Evolutionary conservation across 2,888 invertebrate species (phyloP).

Genomic region (Corbicula japonica): DNA sequence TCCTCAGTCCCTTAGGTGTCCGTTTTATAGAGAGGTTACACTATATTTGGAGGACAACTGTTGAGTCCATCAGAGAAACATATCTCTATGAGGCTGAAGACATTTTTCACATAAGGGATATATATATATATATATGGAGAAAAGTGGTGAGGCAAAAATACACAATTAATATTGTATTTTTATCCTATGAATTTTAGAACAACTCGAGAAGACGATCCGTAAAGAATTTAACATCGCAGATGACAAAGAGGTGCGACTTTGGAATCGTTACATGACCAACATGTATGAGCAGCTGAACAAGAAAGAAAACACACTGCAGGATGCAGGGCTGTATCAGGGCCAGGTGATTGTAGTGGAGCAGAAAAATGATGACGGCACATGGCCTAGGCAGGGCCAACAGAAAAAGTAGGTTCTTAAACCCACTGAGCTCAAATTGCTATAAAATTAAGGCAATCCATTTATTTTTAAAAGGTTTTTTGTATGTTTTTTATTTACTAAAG

Average conservation of each 20-base stretch:
- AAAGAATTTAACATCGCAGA: slow-evolving; percentile 85
- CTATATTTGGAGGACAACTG: background rate
- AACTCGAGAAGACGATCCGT: slow-evolving; percentile 85
- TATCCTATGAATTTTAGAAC: slow-evolving; percentile 81
- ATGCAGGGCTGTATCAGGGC: slow-evolving; percentile 86
- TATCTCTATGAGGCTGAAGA: too few species aligned
- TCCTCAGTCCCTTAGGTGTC: too few species aligned
- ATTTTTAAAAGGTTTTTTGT: too few species aligned
- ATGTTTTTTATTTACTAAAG: too few species aligned
- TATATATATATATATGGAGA: too few species aligned
- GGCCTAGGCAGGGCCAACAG: slow-evolving; percentile 86
- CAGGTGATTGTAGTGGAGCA: slow-evolving; percentile 87
- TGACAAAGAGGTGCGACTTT: slow-evolving; percentile 86
- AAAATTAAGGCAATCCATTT: too few species aligned
- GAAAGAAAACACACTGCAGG: slow-evolving; percentile 86
- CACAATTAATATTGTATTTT: too few species aligned
- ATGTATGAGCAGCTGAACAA: slow-evolving; percentile 86
- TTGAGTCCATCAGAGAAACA: background rate
- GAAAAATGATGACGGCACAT: slow-evolving; percentile 87
- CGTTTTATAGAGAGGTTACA: background rate
- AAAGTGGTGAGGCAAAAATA: too few species aligned
- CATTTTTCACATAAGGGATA: too few species aligned
- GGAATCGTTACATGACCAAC: slow-evolving; percentile 86
- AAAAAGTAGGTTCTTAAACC: slow-evolving; percentile 40
- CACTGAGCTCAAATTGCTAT: too few species aligned